These are phyloP conservation scores for Tapera naevia DNA, from an alignment of 2,797 vertebrate genomes.

Conservation along the genomic window DNA sequence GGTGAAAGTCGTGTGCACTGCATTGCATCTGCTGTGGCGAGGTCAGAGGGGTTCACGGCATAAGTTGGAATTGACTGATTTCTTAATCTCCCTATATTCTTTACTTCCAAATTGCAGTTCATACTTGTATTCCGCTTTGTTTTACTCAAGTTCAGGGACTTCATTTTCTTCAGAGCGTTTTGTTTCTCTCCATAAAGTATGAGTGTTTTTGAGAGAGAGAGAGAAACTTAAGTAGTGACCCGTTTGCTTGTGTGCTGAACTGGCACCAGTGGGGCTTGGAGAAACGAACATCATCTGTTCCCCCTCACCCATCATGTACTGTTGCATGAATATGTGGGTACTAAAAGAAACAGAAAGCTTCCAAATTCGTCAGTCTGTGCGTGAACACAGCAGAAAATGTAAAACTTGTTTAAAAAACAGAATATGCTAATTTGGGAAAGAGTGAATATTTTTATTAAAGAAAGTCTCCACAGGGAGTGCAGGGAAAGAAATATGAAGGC, in stretches of 20 bases:
- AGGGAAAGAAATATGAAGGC: neutral
- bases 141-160: neutral
- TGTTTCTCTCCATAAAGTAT: neutral
- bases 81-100: neutral
- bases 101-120: neutral
- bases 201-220: neutral
- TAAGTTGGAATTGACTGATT: neutral
- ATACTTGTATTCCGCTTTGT: neutral
- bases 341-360: neutral
- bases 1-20: neutral
- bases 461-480: neutral
- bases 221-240: neutral
- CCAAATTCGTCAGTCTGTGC: neutral
- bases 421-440: neutral
- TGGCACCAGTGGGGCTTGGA: neutral
- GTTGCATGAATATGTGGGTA: neutral
- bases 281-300: neutral
- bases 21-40: neutral
- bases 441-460: neutral
- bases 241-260: neutral
- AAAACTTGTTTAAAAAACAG: neutral
- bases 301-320: neutral
- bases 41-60: neutral
- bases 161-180: neutral
- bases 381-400: neutral